Conservation (phyloP, 2,888 invertebrate species). For the Andricus curvator region DNA sequence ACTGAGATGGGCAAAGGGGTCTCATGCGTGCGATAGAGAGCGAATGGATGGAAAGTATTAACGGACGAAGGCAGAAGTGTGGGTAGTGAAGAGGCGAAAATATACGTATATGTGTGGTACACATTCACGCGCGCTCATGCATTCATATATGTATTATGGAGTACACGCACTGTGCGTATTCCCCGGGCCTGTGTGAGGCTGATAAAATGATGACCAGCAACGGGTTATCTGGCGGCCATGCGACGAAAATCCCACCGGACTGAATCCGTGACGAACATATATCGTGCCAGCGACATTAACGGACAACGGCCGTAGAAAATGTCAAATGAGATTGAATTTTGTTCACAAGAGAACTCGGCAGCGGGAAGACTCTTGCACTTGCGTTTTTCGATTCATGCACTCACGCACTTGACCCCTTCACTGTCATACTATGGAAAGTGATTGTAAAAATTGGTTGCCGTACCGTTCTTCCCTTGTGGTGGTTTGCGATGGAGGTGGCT, state of each 20-base stretch:
- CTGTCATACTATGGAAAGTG: conserved; percentile 15
- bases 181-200: conserved; percentile 43
- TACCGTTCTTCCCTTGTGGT: conserved; percentile 48
- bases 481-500: conserved; percentile 42
- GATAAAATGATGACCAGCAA: conserved; percentile 53
- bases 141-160: background rate
- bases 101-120: too few relatives aligned
- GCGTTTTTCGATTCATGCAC: conserved; percentile 22
- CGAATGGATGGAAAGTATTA: conserved; percentile 45
- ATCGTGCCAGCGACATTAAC: conserved; percentile 4
- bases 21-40: conserved; percentile 47
- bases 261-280: conserved; percentile 1
- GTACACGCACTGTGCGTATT: conserved; percentile 39
- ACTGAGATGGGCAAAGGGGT: conserved; percentile 55
- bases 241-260: conserved; percentile 42
- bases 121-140: conserved; percentile 37
- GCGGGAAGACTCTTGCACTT: background rate
- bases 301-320: background rate
- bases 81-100: conserved; percentile 40
- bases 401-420: conserved; percentile 34
- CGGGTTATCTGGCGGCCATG: conserved; percentile 51
- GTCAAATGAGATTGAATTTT: conserved; percentile 1
- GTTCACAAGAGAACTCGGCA: background rate
- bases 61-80: conserved; percentile 49
- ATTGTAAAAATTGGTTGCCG: conserved; percentile 37